A percentile compares a stretch with the other conserved stretches of the same genome.
Evolutionary conservation across 2,797 vertebrate genomes (phyloP).

Genomic region (Lerista edwardsae): DNA sequence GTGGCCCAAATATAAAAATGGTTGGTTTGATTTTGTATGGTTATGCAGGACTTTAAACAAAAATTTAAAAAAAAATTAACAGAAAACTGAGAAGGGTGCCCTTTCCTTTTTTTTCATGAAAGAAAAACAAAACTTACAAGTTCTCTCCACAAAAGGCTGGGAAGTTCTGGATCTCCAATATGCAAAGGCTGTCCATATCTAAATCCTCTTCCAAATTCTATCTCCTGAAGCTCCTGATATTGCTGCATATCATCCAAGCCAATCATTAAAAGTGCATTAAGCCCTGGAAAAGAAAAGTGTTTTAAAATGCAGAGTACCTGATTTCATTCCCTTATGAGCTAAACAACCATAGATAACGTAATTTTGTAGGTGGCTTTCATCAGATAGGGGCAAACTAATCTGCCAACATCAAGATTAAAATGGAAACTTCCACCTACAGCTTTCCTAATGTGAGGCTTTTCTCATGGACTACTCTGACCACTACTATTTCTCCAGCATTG

Average conservation of each 20-base stretch:
- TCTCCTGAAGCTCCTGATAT: constrained; percentile 79
- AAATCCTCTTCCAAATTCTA: constrained; percentile 92
- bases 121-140: constrained; percentile 80
- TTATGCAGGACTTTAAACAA: too few relatives aligned
- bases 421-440: background rate
- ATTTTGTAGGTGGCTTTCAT: background rate
- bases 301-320: background rate
- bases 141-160: constrained; percentile 78
- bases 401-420: background rate
- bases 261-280: constrained; percentile 82
- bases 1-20: too few relatives aligned
- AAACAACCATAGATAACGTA: background rate
- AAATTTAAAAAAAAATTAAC: too few relatives aligned
- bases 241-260: constrained; percentile 80
- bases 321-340: constrained; percentile 3
- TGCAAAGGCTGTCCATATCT: constrained; percentile 80
- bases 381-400: background rate
- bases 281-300: constrained; percentile 71
- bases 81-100: background rate
- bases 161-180: constrained; percentile 80
- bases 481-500: background rate
- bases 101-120: background rate
- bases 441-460: background rate
- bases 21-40: too few relatives aligned
- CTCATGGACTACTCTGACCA: background rate